Percentiles rank a stretch among this genome's conserved stretches.
phyloP scores from a whole-genome alignment of 37 sponge, comb jelly and placozoan genomes.

The Beroe forskalii region DNA sequence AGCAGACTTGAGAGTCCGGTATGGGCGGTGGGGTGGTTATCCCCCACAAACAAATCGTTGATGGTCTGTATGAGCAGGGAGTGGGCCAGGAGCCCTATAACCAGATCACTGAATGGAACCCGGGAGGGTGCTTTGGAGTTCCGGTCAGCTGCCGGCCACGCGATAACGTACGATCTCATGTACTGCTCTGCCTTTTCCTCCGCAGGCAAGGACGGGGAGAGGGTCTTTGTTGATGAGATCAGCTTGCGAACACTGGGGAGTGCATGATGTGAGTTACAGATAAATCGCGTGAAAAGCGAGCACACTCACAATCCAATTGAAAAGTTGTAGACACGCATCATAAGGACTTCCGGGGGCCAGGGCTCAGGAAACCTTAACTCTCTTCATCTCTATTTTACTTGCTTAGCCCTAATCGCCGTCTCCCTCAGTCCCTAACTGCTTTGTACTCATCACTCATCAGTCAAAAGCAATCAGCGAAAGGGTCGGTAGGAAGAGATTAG shows the following conservation, averaged over 20 bases:
- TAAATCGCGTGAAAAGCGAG: too few relatives aligned
- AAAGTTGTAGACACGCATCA: too few relatives aligned
- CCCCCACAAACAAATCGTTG: constrained; percentile 64
- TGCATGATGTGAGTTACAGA: too few relatives aligned
- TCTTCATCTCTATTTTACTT: too few relatives aligned
- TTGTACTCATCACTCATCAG: too few relatives aligned
- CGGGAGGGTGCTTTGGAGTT: constrained; percentile 17
- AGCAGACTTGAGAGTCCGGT: constrained; percentile 24
- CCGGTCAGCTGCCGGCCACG: constrained; percentile 36
- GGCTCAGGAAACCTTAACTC: too few relatives aligned
- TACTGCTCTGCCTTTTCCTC: constrained; percentile 58
- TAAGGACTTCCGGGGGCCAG: too few relatives aligned
- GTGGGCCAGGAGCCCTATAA: constrained; percentile 59
- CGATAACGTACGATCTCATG: constrained; percentile 57
- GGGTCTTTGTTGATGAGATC: background rate
- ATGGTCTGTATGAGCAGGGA: constrained; percentile 59
- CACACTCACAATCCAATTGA: too few relatives aligned
- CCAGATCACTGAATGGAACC: constrained; percentile 61
- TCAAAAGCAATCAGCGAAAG: too few relatives aligned
- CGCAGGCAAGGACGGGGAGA: background rate
- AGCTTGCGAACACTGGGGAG: background rate
- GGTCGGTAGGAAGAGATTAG: too few relatives aligned
- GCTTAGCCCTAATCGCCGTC: too few relatives aligned
- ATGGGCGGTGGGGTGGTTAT: constrained; percentile 42
- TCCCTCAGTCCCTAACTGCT: too few relatives aligned